Base-by-base conservation (phyloP, 2,113 vertebrate species). In the Pituophis catenifer region DNA sequence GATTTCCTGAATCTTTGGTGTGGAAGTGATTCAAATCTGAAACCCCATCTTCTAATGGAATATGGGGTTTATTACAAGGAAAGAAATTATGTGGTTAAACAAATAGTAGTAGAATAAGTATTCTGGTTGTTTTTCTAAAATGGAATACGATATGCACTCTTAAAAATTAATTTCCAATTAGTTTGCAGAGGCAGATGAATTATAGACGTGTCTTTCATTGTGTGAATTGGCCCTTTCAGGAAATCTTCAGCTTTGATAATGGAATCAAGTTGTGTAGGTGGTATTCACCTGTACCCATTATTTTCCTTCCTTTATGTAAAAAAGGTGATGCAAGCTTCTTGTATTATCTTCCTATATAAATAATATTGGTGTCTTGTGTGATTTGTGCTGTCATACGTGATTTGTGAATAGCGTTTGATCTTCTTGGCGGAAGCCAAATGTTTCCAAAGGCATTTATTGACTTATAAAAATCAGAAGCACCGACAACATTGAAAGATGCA, bases 351-450 rank as follows among this genome's bases (percentile, higher is more conserved):
- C 26, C 86, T 52, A 88, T 75, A 91, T 89, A 92, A 95, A 89
- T 94, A 90, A 75, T 90, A 89, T 94, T 91, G 94, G 48, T 95
- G 87, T 57, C 92, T 94, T 33, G 48, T 53, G 65, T 54, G 87
- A 96, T 96, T 94, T 95, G 87, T 94, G 33, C 89, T 96, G 70
- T 88, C 93, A 91, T 91, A 62, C 89, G 86, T 90, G 90, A 96
- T 96, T 96, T 96, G 94, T 95, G 91, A 90, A 93, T 92, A 90
- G 26, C 2, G 54, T 5, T 95, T 95, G 54, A 95, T 95, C 90
- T 94, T 89, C 62, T 93, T 93, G 87, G 26, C 86, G 95, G 93
- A 91, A 95, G 89, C 89, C 92, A 94, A 86, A 92, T 92, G 70
- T 94, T 95, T 93, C 91, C 92, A 58, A 59, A 91, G 95, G 90